These are phyloP conservation scores for Brachycybe producta DNA, from an alignment of 2,888 invertebrate species.

Conservation along the genomic window DNA sequence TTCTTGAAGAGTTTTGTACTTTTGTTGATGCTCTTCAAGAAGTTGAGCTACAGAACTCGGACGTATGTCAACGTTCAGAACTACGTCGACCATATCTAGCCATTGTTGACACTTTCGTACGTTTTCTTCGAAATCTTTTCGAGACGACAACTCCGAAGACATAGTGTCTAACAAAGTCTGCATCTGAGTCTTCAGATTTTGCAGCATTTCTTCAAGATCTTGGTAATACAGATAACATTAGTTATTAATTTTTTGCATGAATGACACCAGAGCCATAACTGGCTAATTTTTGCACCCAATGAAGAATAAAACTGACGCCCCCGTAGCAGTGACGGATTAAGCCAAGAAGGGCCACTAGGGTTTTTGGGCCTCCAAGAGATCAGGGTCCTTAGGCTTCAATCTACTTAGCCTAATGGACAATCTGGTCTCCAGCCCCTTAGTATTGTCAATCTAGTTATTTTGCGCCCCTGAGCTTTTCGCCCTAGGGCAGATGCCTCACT, in stretches of 20 bases:
- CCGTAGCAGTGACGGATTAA: too few species aligned
- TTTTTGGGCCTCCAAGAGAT: too few species aligned
- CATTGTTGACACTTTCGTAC: slow-evolving; percentile 70
- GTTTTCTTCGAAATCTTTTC: slow-evolving; percentile 68
- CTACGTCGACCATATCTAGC: slow-evolving; percentile 80
- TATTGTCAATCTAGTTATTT: too few species aligned
- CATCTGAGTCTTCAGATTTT: slow-evolving; percentile 56
- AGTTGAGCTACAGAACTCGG: slow-evolving; percentile 61
- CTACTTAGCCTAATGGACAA: too few species aligned
- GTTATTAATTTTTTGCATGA: not conserved
- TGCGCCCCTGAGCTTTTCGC: too few species aligned
- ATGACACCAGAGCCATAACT: too few species aligned
- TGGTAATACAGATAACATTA: slow-evolving; percentile 25
- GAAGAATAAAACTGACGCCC: too few species aligned
- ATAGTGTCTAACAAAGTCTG: slow-evolving; percentile 57
- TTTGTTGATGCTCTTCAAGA: slow-evolving; percentile 72
- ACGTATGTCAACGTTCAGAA: slow-evolving; percentile 64
- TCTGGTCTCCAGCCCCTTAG: too few species aligned
- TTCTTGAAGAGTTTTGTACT: slow-evolving; percentile 33
- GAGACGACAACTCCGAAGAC: slow-evolving; percentile 56
- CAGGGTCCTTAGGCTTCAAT: too few species aligned
- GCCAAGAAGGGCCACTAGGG: too few species aligned
- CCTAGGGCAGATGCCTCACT: too few species aligned
- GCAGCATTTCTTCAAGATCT: slow-evolving; percentile 51
- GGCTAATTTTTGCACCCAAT: too few species aligned